Evolutionary conservation across 2,797 vertebrate genomes (phyloP), one percentile per base, ranked within the genome.

Genomic region (Acestrorhynchus altus): DNA sequence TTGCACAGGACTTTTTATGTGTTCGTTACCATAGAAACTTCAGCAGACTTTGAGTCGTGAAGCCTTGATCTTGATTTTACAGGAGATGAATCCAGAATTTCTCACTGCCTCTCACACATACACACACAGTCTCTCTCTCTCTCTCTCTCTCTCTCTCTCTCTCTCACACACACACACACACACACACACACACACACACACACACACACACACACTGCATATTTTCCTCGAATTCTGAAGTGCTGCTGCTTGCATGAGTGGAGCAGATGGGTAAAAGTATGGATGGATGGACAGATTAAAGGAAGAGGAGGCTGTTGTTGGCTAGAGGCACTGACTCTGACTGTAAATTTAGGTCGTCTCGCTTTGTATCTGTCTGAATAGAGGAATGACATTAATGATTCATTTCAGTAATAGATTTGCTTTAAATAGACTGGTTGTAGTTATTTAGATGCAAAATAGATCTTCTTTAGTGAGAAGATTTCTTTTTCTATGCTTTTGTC

Each of bases 201-300:
- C 31, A 35, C 46, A 44, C 56, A 69, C 49, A 52, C 51, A 73
- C 61, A 39, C 24, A 13, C 13, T 26, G 18, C 12, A 35, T 20
- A n/a, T 54, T 71, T 64, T 56, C 20, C 20, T 60, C 8, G 39
- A 49, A n/a, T 52, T 47, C 22, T 46, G 39, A 69, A 47, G 63
- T 40, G 51, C 64, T 66, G 67, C 10, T 26, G 12, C 42, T 26
- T 60, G 42, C 49, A 57, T 24, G 74, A 70, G 51, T n/a, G 39
- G 51, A 81, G 70, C 83, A 85, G 79, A 83, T 85, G 82, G 74
- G 60, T 76, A 59, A 78, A 74, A 67, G 72, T 64, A 75, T 83
- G 77, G 77, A 73, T 59, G 71, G 75, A 74, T 82, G 77, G 80
- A 80, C 71, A 78, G 84, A 85, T 82, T 82, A 73, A 52, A 26